A percentile compares a stretch with the other conserved stretches of the same genome.
These are phyloP conservation scores for Clepsis dumicolana DNA, from an alignment of 2,888 invertebrate genomes.

Conservation along the genomic window DNA sequence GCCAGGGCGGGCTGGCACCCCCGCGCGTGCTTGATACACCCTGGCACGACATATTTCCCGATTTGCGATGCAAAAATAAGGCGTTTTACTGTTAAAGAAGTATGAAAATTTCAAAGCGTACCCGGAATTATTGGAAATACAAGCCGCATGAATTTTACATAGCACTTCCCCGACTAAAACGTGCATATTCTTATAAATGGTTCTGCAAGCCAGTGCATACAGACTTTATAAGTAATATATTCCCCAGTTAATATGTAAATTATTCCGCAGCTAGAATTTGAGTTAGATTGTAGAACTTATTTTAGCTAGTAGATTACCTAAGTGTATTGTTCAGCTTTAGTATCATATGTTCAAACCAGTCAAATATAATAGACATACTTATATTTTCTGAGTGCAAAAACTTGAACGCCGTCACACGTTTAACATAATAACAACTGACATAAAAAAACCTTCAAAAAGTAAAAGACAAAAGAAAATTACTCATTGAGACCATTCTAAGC, in stretches of 20 bases:
- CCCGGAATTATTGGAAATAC: background rate
- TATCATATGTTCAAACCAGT: background rate
- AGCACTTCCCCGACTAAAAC: background rate
- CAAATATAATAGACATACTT: background rate
- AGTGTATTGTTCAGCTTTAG: background rate
- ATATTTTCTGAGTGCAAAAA: background rate
- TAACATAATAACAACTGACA: no score
- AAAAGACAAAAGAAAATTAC: no score
- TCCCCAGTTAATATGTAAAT: background rate
- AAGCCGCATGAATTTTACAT: slow-evolving; percentile 7
- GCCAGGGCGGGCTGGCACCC: slow-evolving; percentile 52
- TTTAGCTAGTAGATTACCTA: background rate
- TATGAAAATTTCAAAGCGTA: slow-evolving; percentile 12
- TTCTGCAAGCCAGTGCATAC: background rate
- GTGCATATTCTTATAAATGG: background rate
- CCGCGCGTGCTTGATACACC: slow-evolving; percentile 48
- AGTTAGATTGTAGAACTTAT: background rate
- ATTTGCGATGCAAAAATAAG: slow-evolving; percentile 43
- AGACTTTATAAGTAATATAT: background rate
- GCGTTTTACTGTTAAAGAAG: slow-evolving; percentile 12
- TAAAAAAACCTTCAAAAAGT: no score
- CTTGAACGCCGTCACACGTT: background rate
- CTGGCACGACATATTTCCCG: slow-evolving; percentile 49
- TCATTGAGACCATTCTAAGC: no score
- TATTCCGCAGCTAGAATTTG: background rate